Percentiles rank a stretch among this genome's conserved stretches.
These are phyloP conservation scores for Gryon sp. DNA, from an alignment of 1,140 invertebrate species.

Conservation along the genomic window DNA sequence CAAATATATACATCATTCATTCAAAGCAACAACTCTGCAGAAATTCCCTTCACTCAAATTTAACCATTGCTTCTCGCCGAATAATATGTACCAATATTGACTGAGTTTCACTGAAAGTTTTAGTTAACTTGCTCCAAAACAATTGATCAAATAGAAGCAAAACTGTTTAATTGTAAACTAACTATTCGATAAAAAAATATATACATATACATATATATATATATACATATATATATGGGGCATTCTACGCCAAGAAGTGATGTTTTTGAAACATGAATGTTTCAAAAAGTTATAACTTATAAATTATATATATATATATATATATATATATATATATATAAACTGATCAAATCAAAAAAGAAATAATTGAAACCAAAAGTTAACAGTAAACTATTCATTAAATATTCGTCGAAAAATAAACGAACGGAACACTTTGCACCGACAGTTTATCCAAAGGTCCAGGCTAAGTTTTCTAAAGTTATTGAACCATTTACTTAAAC, in stretches of 20 bases:
- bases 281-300: no score
- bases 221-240: no score
- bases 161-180: slow-evolving; percentile 14
- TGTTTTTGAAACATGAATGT: no score
- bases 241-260: no score
- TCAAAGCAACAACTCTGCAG: no score
- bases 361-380: slow-evolving; percentile 26
- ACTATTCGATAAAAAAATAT: slow-evolving; percentile 21
- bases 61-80: neutral
- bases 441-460: slow-evolving; percentile 43
- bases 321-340: no score
- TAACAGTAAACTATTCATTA: slow-evolving; percentile 13
- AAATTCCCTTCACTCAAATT: no score
- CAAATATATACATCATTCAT: no score
- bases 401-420: slow-evolving; percentile 48
- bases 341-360: no score
- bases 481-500: slow-evolving; percentile 55
- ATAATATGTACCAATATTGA: slow-evolving; percentile 16
- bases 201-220: no score
- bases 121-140: neutral
- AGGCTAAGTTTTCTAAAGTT: slow-evolving; percentile 42
- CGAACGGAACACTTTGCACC: slow-evolving; percentile 48
- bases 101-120: neutral
- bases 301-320: no score
- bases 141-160: slow-evolving; percentile 24